Percentiles rank a stretch among this genome's conserved stretches.
These are phyloP conservation scores for Pardosa pseudoannulata DNA, from an alignment of 2,888 invertebrate species.

Conservation along the genomic window DNA sequence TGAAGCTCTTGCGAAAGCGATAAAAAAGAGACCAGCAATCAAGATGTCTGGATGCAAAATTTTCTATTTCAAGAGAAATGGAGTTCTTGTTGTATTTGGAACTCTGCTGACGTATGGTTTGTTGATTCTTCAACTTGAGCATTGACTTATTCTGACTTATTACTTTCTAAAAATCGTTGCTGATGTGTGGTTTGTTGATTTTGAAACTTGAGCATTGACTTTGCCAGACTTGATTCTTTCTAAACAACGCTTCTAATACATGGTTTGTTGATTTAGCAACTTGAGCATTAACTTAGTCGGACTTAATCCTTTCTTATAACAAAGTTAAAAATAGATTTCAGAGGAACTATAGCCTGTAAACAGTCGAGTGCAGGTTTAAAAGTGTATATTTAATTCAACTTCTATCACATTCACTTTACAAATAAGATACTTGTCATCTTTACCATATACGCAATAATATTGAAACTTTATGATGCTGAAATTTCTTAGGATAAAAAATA, in stretches of 20 bases:
- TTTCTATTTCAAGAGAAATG: conserved; percentile 4
- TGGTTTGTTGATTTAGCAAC: neutral
- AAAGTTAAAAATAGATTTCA: no score
- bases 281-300: neutral
- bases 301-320: neutral
- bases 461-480: no score
- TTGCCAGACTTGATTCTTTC: no score
- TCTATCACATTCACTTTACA: no score
- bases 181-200: neutral
- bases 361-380: no score
- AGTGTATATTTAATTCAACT: no score
- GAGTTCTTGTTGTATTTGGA: conserved; percentile 2
- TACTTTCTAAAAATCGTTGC: neutral
- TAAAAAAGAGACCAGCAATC: conserved; percentile 3
- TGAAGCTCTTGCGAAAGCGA: conserved; percentile 6
- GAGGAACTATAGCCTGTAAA: no score
- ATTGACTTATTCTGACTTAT: neutral
- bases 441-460: no score
- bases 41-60: neutral
- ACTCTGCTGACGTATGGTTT: neutral
- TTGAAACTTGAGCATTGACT: neutral
- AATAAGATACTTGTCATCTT: no score
- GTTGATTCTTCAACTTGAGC: neutral
- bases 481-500: no score
- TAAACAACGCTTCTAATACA: neutral